Base-by-base conservation (phyloP, 2,888 invertebrate genomes). In the Cremastobaeus sp. region DNA sequence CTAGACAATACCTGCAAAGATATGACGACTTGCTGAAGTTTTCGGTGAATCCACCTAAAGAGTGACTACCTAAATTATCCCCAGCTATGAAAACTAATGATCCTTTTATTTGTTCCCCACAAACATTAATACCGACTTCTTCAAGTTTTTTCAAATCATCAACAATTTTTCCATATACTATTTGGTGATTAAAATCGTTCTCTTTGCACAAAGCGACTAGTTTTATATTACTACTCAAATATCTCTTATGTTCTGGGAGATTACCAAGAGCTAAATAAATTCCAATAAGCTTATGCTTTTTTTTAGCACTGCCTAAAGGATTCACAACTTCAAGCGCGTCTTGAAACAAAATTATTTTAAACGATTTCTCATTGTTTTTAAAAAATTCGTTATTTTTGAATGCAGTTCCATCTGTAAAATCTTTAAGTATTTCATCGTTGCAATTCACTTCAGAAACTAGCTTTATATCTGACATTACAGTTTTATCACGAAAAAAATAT, bases 291-390 rank as follows among this genome's bases (percentile, higher is more conserved):
- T 82, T 82, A 41, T 84, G 76, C 32, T 79, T 82, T 52, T 70
- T 77, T 70, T 71, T 81, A 2, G 81, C 71, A 0, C 81, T 70
- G 1, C 82, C 82, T 9, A 84, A 45, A 12, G 81, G 82, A 72
- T 83, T 83, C 15, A 83, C 82, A 28, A 79, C 21, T 62, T 83
- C 80, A 71, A 84, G 82, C 11, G 78, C 78, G 74, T 83, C 81
- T 68, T 82, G 81, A 69, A 77, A 83, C 12, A 83, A 43, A 45
- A 82, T 78, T 6, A 80, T 57, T 70, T 75, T 62, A 0, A 82
- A 11, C 1, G 59, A 74, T n/a, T 76, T 59, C 3, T 76, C 73
- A 60, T 77, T 77, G n/a, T 77, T 37, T 37, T 76, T 35, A 28
- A 79, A 59, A 54, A 77, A 79, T n/a, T 34, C 28, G 39, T 76